Evolutionary conservation across 2,888 invertebrate genomes (phyloP).

Genomic region (Amphimallon solstitiale): DNA sequence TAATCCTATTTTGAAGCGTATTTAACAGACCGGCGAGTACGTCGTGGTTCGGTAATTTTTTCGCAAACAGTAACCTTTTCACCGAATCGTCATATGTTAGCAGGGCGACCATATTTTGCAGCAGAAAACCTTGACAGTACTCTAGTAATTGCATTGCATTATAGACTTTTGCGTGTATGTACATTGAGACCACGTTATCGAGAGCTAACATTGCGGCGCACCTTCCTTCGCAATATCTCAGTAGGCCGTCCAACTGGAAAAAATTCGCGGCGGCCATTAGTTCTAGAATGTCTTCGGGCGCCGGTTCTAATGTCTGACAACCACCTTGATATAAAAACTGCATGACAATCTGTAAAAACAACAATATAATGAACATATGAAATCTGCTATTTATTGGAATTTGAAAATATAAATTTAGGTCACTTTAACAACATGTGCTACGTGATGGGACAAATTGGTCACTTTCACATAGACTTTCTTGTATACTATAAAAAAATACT

Average conservation of each 20-base stretch:
- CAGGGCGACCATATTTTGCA: slow-evolving; percentile 95
- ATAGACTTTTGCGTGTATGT: slow-evolving; percentile 93
- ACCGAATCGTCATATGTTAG: slow-evolving; percentile 92
- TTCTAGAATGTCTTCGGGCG: slow-evolving; percentile 84
- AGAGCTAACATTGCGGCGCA: slow-evolving; percentile 86
- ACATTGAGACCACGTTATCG: slow-evolving; percentile 91
- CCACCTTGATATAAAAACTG: slow-evolving; percentile 92
- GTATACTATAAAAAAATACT: too few relatives aligned
- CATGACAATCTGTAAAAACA: slow-evolving; percentile 81
- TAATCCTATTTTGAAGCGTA: slow-evolving; percentile 84
- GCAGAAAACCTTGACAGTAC: slow-evolving; percentile 89
- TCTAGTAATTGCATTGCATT: slow-evolving; percentile 87
- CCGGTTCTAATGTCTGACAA: slow-evolving; percentile 80
- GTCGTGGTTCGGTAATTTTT: slow-evolving; percentile 89
- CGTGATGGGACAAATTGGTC: too few relatives aligned
- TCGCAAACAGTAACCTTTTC: slow-evolving; percentile 86
- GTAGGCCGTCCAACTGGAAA: slow-evolving; percentile 86
- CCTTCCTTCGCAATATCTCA: slow-evolving; percentile 86
- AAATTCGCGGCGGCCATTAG: slow-evolving; percentile 92
- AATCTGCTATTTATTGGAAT: too few relatives aligned
- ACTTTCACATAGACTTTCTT: too few relatives aligned
- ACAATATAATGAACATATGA: too few relatives aligned
- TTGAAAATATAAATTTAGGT: too few relatives aligned
- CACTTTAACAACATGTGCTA: too few relatives aligned
- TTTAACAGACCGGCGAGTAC: slow-evolving; percentile 83